Evolutionary conservation across 1,140 invertebrate genomes (phyloP), one percentile per base, ranked within the genome.

Genomic region (Mya arenaria): DNA sequence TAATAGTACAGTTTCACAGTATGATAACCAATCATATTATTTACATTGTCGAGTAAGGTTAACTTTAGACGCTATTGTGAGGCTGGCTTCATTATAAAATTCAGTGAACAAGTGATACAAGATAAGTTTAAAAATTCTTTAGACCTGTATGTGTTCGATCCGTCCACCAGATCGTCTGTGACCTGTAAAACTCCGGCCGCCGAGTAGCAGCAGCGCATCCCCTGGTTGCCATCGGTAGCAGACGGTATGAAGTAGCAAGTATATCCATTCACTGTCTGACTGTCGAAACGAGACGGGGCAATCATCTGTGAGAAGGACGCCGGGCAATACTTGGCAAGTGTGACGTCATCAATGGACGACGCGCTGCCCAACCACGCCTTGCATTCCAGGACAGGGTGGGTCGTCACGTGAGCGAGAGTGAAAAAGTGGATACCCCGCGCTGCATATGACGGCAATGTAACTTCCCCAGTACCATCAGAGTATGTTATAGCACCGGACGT

Each of bases 111-210:
- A 48, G 13, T 48, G n/a, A 48, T 13, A 48, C n/a, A 13, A 13
- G 13, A 48, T 13, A 13, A 48, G n/a, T 48, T 13, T 48, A 48
- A 13, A 13, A 13, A 48, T 48, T 13, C 44, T 48, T 63, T 4
- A 36, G 30, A 75, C 72, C 56, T 75, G 56, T 63, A 60, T 13
- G 62, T 25, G 62, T 44, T 75, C n/a, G n/a, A 39, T 0, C 72
- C 72, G 28, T 44, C 25, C 25, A 52, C n/a, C 0, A 3, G n/a
- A 13, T 28, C 37, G 48, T 75, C 19, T 28, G 30, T 17, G 32
- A 13, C 13, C 37, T 37, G 39, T 60, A 34, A 17, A 63, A 3
- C 55, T 52, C 2, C 32, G 30, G 55, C 8, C 23, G n/a, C 6
- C 13, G 15, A 23, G 52, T 75, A 75, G n/a, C 36, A 34, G 34